Base-by-base conservation (phyloP, 1,140 invertebrate species). In the Eurytemora carolleeae region DNA sequence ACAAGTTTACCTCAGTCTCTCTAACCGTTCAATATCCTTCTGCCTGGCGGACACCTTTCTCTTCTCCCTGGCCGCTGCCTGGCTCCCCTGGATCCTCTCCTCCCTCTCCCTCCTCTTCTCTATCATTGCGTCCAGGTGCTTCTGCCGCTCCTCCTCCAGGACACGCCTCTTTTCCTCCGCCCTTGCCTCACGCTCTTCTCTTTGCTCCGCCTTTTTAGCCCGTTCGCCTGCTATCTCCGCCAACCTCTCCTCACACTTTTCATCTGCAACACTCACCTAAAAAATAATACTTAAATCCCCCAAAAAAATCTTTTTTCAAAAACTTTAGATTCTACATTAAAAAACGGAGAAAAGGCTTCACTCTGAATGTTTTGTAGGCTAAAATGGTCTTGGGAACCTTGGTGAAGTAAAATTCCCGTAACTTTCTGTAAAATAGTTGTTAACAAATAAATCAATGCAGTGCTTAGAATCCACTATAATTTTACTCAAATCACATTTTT, bases 141-240 rank as follows among this genome's bases (percentile, higher is more conserved):
- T 81, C 57, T 83, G 78, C 23, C 91, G 75, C 66, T 92, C 88
- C 18, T 82, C 84, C 71, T 95, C 90, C 22, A 96, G 71, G 7
- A 83, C 83, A 69, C 81, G 81, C 26, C 88, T 76, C 18, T 91
- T 78, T 67, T 91, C 86, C 70, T 94, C 91, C 1, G 88, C 91
- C 0, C 91, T 90, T 1, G 87, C 87, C 71, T 94, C 87, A 71
- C 93, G 93, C 0, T 89, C 90, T 56, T 87, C 85, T 70, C 95
- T 93, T 69, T 94, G 88, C 69, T 94, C 91, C 71, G 85, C 76
- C 57, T 77, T 78, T 52, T 81, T 72, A 66, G 82, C 79, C 21
- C 84, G 71, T 68, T 85, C 83, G 70, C 85, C 83, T 70, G 65
- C 65, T 57, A 68, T 64, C 25, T 67, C 67, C 22, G 67, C 67